Base-by-base conservation (phyloP, 2,797 vertebrate species). In the Phalanger gymnotis region DNA sequence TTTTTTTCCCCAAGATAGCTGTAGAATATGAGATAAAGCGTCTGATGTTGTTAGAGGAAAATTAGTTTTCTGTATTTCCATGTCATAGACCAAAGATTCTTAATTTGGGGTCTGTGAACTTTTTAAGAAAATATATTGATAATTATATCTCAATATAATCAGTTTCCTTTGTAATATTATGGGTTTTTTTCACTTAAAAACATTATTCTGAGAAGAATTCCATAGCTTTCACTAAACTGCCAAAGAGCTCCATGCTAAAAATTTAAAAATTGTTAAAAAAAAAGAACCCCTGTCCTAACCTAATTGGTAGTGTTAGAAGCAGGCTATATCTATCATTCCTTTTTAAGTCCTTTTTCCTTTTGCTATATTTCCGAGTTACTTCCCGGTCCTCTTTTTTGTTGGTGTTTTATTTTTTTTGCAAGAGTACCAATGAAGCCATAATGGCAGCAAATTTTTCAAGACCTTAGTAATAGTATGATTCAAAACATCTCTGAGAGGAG, bases 321-420 rank as follows among this genome's bases (percentile, higher is more conserved):
- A 90, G 47, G 95, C 57, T 56, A 0, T 54, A 9, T 53, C 52
- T 6, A 7, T 92, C 47, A 91, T 95, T 96, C 92, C 54, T 95
- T 97, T 94, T 90, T 92, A 94, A 92, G 53, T 34, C 66, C 94
- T 91, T 92, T 95, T 25, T 53, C 28, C 40, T 81, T 66, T 31
- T 34, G 52, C 94, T 56, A 27, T 9, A 51, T 31, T 53, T 73
- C 30, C 1, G n/a, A 91, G 55, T 25, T 81, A 90, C 92, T 54
- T 10, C 13, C 90, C 95, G 53, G 90, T 47, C 1, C 61, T 51
- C 5, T 40, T 56, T 54, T 5, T 25, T 31, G 22, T 56, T 27
- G 54, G 25, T 56, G 55, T 92, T 66, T 66, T n/a, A 9, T 73
- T 47, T 47, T 81, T 47, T 81, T 87, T 27, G 14, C 66, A 81